Evolutionary conservation across 2,888 invertebrate species (phyloP), one percentile per base, ranked within the genome.

Genomic region (Mythimna pallens): DNA sequence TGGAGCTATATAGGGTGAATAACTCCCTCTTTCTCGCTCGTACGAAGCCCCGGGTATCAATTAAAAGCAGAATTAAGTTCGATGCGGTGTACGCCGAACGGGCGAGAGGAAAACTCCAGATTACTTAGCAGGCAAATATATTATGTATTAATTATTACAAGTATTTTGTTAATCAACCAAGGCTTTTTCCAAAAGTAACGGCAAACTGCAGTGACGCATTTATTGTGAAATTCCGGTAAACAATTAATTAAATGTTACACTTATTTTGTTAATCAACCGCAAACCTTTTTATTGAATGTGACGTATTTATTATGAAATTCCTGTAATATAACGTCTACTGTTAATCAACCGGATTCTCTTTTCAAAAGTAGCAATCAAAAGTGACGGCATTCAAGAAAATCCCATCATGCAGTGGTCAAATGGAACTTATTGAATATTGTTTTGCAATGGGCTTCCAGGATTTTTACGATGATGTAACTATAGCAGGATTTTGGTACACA

Each of bases 281-380:
- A 73, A 71, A 40, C 1, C 14, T 43, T 14, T 40, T 2, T 40
- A 40, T 10, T 7, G 17, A 14, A 20, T 52, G 14, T 73, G 47
- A 73, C 75, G 75, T 36, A 57, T 70, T 57, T 0, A 47, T 36
- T 36, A 65, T 30, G 57, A 57, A 55, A 55, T 22, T 54, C 22
- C 12, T 20, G 9, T 52, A 17, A n/a, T 52, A n/a, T 0, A n/a
- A 25, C 6, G 9, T 20, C 20, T 34, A 34, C 34, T 20, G 20
- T 17, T 34, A 34, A 58, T 30, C 20, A 8, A 30, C 8, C 3
- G 57, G 30, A 57, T 25, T 34, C 8, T 57, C 9, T 57, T 57
- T 57, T 30, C 57, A 30, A 20, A 57, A 30, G 57, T 17, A 58
- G 10, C 4, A 10, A 58, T 34, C 17, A 4, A 20, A 9, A 1